Conservation (phyloP, 2,113 vertebrate genomes). For the Raja brachyura region DNA sequence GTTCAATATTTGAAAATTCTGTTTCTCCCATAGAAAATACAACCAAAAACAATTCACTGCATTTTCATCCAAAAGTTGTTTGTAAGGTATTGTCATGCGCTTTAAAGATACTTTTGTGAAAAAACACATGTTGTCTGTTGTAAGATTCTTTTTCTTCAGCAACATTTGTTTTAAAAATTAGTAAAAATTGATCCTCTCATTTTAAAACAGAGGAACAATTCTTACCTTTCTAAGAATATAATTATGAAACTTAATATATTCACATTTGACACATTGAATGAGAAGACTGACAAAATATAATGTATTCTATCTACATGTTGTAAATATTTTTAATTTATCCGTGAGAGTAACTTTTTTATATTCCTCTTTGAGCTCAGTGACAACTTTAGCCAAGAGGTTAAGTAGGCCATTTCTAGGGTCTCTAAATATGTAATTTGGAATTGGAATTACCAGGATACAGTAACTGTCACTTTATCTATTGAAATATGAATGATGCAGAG, state of each 20-base stretch:
- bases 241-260: neutral
- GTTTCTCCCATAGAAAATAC: neutral
- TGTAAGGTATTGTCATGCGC: neutral
- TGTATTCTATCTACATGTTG: neutral
- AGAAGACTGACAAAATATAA: neutral
- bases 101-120: neutral
- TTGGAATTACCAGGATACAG: neutral
- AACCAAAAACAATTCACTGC: constrained; percentile 10
- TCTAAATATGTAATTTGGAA: constrained; percentile 3
- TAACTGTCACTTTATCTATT: neutral
- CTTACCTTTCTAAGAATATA: neutral
- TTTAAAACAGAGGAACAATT: neutral
- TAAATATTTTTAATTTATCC: neutral
- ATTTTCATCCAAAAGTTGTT: neutral
- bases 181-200: neutral
- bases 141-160: neutral
- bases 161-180: neutral
- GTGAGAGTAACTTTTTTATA: neutral
- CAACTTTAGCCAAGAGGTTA: neutral
- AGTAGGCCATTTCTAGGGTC: neutral
- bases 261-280: neutral
- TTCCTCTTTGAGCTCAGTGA: neutral
- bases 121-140: neutral
- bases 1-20: neutral
- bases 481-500: neutral